Percentiles rank a stretch among this genome's conserved stretches.
phyloP scores from a whole-genome alignment of 37 sponge, comb jelly and placozoan genomes.

The Spongilla lacustris region DNA sequence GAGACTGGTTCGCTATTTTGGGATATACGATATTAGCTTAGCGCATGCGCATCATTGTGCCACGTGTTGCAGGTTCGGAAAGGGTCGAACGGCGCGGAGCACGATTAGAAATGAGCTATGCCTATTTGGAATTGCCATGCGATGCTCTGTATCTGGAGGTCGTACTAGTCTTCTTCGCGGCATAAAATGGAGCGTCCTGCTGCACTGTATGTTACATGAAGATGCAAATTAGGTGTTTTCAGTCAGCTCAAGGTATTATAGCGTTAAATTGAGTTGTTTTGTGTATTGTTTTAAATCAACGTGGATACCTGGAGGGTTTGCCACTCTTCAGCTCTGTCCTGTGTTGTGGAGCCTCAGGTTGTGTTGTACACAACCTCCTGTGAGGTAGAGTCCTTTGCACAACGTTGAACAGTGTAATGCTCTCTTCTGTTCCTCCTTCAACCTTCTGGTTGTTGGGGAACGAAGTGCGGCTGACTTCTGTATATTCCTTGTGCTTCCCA shows the following conservation, averaged over 20 bases:
- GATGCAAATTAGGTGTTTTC: neutral
- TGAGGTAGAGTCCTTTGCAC: neutral
- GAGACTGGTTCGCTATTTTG: too few species aligned
- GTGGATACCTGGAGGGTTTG: neutral
- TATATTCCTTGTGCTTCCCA: conserved; percentile 1
- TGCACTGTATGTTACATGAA: too few species aligned
- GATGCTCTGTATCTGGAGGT: too few species aligned
- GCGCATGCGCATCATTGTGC: too few species aligned
- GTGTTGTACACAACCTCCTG: neutral
- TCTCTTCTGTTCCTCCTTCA: neutral
- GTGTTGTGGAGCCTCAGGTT: neutral
- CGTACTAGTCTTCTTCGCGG: too few species aligned
- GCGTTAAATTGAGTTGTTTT: neutral
- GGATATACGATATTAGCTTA: too few species aligned
- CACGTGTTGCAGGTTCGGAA: too few species aligned
- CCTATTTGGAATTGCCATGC: too few species aligned
- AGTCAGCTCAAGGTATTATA: neutral
- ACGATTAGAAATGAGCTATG: too few species aligned
- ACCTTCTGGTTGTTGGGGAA: neutral
- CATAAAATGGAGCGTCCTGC: too few species aligned
- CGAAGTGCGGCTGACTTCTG: neutral
- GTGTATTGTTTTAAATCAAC: neutral
- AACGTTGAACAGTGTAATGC: neutral
- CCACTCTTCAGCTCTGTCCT: neutral
- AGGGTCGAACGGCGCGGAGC: too few species aligned